Percentiles rank a stretch among this genome's conserved stretches.
Conservation (phyloP, 2,888 invertebrate species). For the Digitonthophagus gazella region DNA sequence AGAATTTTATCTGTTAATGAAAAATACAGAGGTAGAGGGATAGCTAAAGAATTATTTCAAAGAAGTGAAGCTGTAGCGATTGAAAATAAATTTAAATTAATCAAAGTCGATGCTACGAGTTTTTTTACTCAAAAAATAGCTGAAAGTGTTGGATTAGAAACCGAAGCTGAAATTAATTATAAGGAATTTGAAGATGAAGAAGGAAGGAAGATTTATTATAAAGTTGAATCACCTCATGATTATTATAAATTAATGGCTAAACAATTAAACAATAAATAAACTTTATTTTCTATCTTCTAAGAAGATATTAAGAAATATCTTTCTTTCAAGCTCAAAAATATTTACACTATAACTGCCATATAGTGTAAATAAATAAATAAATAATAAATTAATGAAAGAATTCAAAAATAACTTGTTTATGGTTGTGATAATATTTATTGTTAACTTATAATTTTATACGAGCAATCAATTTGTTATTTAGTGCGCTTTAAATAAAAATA, state of each 20-base stretch:
- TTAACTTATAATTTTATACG: conserved; percentile 13
- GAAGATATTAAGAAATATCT: conserved; percentile 18
- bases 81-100: conserved; percentile 67
- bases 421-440: conserved; percentile 8
- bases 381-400: conserved; percentile 17
- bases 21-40: conserved; percentile 68
- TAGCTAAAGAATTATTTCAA: conserved; percentile 70
- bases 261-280: conserved; percentile 22
- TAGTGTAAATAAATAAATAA: conserved; percentile 39
- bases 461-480: neutral
- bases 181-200: conserved; percentile 65
- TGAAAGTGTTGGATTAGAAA: conserved; percentile 64
- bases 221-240: conserved; percentile 67
- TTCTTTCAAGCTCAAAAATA: conserved; percentile 36
- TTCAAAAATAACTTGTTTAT: conserved; percentile 19
- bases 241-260: conserved; percentile 50
- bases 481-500: too few relatives aligned
- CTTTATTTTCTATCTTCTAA: conserved; percentile 30
- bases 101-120: conserved; percentile 81
- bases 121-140: conserved; percentile 75
- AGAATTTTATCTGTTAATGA: conserved; percentile 77
- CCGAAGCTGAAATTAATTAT: conserved; percentile 65
- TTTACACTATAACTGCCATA: conserved; percentile 53
- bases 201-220: conserved; percentile 59
- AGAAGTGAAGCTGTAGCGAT: conserved; percentile 66